phyloP scores from a whole-genome alignment of 1,140 invertebrate species.

The Scylla paramamosain region DNA sequence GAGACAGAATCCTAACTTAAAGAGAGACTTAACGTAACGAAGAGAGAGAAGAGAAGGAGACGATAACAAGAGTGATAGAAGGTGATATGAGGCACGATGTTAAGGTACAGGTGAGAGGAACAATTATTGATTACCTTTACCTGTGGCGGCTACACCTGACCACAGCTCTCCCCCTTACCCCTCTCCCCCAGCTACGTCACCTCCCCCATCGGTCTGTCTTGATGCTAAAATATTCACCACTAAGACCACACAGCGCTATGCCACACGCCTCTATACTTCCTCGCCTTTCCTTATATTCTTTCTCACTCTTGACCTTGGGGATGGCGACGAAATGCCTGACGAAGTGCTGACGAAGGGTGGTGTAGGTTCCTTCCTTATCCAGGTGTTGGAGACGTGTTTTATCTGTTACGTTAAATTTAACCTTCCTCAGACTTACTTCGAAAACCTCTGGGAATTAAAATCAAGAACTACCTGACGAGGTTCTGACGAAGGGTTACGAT shows the following conservation, averaged over 20 bases:
- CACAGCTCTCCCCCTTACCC: not conserved
- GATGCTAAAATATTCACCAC: conserved; percentile 14
- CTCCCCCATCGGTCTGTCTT: not conserved
- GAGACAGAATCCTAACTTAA: too few species aligned
- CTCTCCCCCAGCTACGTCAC: not conserved
- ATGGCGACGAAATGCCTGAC: not conserved
- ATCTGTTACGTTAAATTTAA: too few species aligned
- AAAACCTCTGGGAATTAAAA: too few species aligned
- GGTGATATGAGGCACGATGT: not conserved
- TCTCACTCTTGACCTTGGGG: not conserved
- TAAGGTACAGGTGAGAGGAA: not conserved
- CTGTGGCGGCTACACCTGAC: conserved; percentile 1
- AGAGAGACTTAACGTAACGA: too few species aligned
- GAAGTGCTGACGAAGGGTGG: too few species aligned
- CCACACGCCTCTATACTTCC: not conserved
- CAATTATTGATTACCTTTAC: conserved; percentile 18
- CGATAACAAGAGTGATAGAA: not conserved
- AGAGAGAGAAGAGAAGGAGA: not conserved
- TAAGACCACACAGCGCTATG: not conserved
- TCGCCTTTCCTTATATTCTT: not conserved
- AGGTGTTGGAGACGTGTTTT: too few species aligned
- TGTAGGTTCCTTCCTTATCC: too few species aligned
- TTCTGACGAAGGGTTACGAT: too few species aligned
- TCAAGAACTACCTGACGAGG: too few species aligned
- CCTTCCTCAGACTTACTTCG: too few species aligned